Percentiles rank a stretch among this genome's conserved stretches.
These are phyloP conservation scores for Cosmia trapezina DNA, from an alignment of 2,888 invertebrate species.

Conservation along the genomic window DNA sequence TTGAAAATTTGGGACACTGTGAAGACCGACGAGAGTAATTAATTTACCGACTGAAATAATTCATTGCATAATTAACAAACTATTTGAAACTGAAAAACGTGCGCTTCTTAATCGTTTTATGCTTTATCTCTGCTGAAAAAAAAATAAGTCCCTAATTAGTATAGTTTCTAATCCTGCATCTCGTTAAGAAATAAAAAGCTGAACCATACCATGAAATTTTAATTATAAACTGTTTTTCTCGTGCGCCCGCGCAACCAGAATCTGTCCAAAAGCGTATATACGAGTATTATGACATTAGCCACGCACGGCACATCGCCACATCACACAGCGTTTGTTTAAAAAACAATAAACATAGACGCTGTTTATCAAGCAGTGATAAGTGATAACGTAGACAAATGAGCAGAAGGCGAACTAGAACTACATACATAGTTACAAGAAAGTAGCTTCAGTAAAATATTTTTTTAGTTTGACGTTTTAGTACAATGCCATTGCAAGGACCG, in stretches of 20 bases:
- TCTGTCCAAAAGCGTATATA: constrained; percentile 20
- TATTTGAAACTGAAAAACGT: background rate
- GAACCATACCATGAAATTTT: background rate
- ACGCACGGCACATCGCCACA: constrained; percentile 31
- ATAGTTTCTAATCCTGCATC: background rate
- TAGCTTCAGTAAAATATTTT: too few species aligned
- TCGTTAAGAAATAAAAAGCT: background rate
- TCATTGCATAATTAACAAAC: background rate
- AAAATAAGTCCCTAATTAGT: background rate
- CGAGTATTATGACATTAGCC: constrained; percentile 47
- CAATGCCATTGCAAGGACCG: too few species aligned
- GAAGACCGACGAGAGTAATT: background rate
- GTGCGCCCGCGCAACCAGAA: constrained; percentile 11
- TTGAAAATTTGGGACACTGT: background rate
- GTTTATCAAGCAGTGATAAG: constrained; percentile 10
- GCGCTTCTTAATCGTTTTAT: background rate
- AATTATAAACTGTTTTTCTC: constrained; percentile 4
- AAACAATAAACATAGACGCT: constrained; percentile 42
- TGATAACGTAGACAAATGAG: background rate
- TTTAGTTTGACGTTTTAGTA: too few species aligned
- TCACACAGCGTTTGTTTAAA: constrained; percentile 27
- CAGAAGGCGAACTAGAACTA: constrained; percentile 17
- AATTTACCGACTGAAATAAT: background rate
- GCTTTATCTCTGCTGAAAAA: background rate
- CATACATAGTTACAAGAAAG: too few species aligned